Evolutionary conservation across 2,113 vertebrate genomes (phyloP), one percentile per base, ranked within the genome.

Genomic region (Terrapene triunguis): DNA sequence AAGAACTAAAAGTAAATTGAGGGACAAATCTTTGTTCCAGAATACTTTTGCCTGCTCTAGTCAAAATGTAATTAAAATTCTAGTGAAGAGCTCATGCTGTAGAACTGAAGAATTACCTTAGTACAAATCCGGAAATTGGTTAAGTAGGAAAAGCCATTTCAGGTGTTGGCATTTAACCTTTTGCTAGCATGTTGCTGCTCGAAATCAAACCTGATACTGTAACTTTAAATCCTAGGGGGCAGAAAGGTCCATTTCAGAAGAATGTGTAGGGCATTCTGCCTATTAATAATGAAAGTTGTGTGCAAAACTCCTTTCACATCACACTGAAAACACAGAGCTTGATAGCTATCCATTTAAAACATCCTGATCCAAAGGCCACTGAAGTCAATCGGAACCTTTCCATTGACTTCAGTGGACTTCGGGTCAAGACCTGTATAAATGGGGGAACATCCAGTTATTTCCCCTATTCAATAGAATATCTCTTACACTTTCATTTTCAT

Each of bases 61-160:
- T 25, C n/a, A 86, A 93, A 88, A 90, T 57, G 55, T 76, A 90
- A 88, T 93, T 89, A 92, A 93, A 92, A 92, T 96, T 96, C 29
- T 59, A 54, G 82, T 65, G 38, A 27, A 53, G 69, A 38, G 53
- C 89, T 89, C 54, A 32, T 91, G 19, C 55, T 85, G 85, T 72
- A 89, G 76, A 95, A 35, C 82, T 93, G 78, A 50, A 93, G 87
- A 95, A 93, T 95, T 10, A 84, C 80, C 51, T 90, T 24, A 1
- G 79, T 55, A 7, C 42, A 91, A 91, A 38, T 94, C 82, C 92
- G 85, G 62, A 87, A 87, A 87, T 86, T 69, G 47, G 57, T 85
- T 50, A 24, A 79, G n/a, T 80, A 80, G 55, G 19, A 80, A 80
- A 90, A 83, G 84, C 57, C 72, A 5, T 78, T 82, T 85, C 7